phyloP scores from a whole-genome alignment of 2,113 vertebrate genomes.

The Pituophis catenifer region DNA sequence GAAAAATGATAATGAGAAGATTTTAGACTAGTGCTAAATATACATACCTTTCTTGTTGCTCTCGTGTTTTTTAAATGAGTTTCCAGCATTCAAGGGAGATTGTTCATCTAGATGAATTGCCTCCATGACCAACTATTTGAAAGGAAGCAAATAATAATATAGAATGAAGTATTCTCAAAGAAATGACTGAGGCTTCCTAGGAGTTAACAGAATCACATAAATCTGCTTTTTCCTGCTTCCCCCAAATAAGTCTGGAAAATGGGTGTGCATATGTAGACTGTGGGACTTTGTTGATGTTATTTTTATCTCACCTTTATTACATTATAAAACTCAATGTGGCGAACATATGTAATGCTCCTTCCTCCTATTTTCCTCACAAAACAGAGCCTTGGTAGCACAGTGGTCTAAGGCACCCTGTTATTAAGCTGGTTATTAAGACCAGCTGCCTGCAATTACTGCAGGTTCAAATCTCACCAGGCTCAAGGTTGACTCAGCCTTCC shows the following conservation, averaged over 20 bases:
- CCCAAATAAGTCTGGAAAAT: neutral
- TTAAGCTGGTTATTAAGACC: too few species aligned
- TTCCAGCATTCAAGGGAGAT: conserved; percentile 59
- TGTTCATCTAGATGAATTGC: conserved; percentile 52
- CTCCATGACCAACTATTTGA: conserved; percentile 58
- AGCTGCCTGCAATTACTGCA: too few species aligned
- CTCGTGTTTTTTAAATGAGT: conserved; percentile 49
- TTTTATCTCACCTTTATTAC: neutral
- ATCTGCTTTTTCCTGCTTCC: neutral
- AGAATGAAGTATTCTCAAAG: neutral
- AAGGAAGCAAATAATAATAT: neutral
- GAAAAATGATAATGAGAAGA: neutral
- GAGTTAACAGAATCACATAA: neutral
- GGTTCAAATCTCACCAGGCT: too few species aligned
- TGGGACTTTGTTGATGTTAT: neutral
- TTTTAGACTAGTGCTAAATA: neutral
- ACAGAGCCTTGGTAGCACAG: neutral
- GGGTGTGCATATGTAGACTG: neutral
- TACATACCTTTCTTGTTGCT: conserved; percentile 68
- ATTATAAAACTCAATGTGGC: neutral
- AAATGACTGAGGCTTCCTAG: neutral
- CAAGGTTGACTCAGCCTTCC: too few species aligned
- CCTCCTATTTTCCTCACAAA: neutral
- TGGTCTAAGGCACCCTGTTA: too few species aligned
- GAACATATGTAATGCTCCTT: neutral